Base-by-base conservation (phyloP, 2,797 vertebrate species). In the Antrozous pallidus region DNA sequence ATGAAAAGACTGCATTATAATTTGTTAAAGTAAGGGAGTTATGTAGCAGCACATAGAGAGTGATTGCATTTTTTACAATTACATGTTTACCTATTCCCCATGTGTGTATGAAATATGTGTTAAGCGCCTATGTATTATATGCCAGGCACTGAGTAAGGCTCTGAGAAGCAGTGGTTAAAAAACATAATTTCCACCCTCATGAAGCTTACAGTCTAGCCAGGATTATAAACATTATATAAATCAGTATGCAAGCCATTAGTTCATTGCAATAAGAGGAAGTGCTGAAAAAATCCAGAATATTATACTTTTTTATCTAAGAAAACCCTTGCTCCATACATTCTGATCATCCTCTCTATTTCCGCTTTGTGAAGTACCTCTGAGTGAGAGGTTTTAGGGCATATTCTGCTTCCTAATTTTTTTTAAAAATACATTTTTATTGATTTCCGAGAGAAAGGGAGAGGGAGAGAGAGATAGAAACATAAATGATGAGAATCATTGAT, bases 221-320 rank as follows among this genome's bases (percentile, higher is more conserved):
- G 31, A 90, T 92, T 20, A 70, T 6, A 82, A 54, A 61, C 24
- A 79, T 83, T 93, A 95, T 17, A 65, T 28, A 93, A 89, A 40
- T 65, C 94, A 93, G 36, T 81, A 49, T 31, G 16, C 14, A 88
- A 65, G 49, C 51, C 69, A 67, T 93, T 56, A 73, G 67, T 49
- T 93, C 40, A 79, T 13, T 47, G 6, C 36, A 84, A 42, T 51
- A n/a, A 69, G 71, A 40, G 79, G 24, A 88, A 91, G 84, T 81
- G 56, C 26, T 36, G 16, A 33, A 49, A 49, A 75, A 71, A 71
- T 8, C 36, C n/a, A 93, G 20, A 13, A 54, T 58, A 12, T 38
- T 71, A 1, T 40, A 14, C 36, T 88, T 95, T 70, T 24, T 24
- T 10, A 11, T 56, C n/a, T 69, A 78, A 91, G 92, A 69, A 95